Base-by-base conservation (phyloP, 1,140 invertebrate genomes). In the Goniozus legneri region DNA sequence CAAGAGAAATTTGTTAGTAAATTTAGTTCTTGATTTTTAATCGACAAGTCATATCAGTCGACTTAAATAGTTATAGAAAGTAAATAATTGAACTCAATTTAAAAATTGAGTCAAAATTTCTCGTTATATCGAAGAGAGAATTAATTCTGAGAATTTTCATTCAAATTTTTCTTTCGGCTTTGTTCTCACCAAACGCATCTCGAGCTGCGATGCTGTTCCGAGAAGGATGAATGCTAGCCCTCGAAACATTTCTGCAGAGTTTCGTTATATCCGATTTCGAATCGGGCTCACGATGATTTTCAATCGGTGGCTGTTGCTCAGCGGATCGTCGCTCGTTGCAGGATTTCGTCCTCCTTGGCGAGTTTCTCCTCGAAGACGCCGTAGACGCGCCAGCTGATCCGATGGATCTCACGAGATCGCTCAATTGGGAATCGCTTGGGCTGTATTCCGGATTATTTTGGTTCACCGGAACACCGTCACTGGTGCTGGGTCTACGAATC, bases 171-270 rank as follows among this genome's bases (percentile, higher is more conserved):
- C 12, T 27, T 27, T 6, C 24, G 24, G 12, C 12, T 27, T 30
- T 41, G 3, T 39, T 24, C 54, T 64, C 34, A 74, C 71, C 71
- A 19, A 74, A 74, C 4, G 68, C 67, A 33, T 74, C 69, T 14
- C 62, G 51, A 2, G 56, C 62, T 7, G 60, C 50, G 7, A 66
- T 8, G 18, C 46, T 62, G 8, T 54, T 37, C 4, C 55, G 60
- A 2, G 50, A 41, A 0, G 71, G 66, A 34, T 65, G 64, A 15
- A 74, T 54, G 14, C 60, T 65, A 32, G 62, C 39, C 19, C 49
- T 56, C 2, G 66, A 64, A 3, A 53, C 36, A 47, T 50, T 65
- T 24, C 46, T 62, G n/a, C 32, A 31, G 8, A 12, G 10, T 16
- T 43, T 65, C 1, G 67, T 60, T 31, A 62, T 60, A 13, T 33